These are phyloP conservation scores for Mercenaria mercenaria DNA, from an alignment of 1,140 invertebrate genomes.

Conservation along the genomic window DNA sequence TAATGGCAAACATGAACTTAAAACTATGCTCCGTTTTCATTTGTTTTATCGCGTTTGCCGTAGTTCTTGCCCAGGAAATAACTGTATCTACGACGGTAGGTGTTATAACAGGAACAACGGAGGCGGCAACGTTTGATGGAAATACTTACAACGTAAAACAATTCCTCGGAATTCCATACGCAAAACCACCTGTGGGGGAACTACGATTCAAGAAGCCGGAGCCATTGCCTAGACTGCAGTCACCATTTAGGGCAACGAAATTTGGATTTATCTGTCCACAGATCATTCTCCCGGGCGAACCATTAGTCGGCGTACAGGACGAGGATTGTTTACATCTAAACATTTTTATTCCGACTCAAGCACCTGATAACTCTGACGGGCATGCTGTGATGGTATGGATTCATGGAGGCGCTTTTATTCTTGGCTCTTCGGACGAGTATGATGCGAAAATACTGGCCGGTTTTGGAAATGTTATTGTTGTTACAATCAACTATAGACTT, in stretches of 20 bases:
- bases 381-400: constrained; percentile 96
- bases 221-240: constrained; percentile 93
- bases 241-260: constrained; percentile 90
- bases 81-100: constrained; percentile 15
- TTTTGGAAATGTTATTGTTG: constrained; percentile 92
- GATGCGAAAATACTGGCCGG: constrained; percentile 92
- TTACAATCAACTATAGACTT: constrained; percentile 91
- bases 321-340: constrained; percentile 98
- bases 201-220: constrained; percentile 92
- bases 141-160: constrained; percentile 74
- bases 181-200: constrained; percentile 95
- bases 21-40: too few relatives aligned
- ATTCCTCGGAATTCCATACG: constrained; percentile 96
- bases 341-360: constrained; percentile 90
- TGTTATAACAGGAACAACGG: constrained; percentile 19
- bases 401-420: constrained; percentile 97
- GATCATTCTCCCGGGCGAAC: neutral
- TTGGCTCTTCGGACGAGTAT: constrained; percentile 95
- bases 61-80: too few relatives aligned
- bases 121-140: neutral
- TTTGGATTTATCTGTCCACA: constrained; percentile 88
- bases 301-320: neutral
- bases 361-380: neutral
- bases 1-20: too few relatives aligned
- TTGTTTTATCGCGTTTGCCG: too few relatives aligned